Conservation (phyloP, 2,888 invertebrate species). For the Pandemis corylana region DNA sequence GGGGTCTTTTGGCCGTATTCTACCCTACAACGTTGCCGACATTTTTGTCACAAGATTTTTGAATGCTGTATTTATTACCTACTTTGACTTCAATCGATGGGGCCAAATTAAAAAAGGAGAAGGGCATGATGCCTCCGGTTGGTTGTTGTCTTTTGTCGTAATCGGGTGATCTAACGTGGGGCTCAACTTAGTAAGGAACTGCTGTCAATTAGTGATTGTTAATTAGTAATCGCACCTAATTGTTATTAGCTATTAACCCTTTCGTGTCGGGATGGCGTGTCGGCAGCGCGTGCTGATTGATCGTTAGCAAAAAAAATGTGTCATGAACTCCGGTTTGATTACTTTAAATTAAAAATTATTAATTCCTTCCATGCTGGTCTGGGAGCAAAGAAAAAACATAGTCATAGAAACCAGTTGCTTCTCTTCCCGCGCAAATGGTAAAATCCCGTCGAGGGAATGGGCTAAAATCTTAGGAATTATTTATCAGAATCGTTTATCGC, state of each 20-base stretch:
- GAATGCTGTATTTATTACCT: too few species aligned
- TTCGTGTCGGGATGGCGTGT: conserved; percentile 5
- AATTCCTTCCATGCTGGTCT: neutral
- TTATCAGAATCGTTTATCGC: too few species aligned
- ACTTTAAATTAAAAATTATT: neutral
- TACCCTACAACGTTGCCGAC: too few species aligned
- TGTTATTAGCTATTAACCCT: neutral
- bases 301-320: neutral
- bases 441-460: too few species aligned
- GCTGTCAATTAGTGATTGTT: neutral
- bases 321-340: neutral
- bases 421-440: too few species aligned
- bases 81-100: too few species aligned
- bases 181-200: neutral
- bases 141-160: neutral
- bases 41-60: too few species aligned
- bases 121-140: neutral
- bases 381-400: too few species aligned
- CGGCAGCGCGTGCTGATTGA: neutral
- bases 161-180: neutral
- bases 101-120: too few species aligned
- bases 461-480: too few species aligned
- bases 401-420: too few species aligned
- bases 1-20: too few species aligned
- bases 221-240: neutral